Evolutionary conservation across 1,140 invertebrate genomes (phyloP), one percentile per base, ranked within the genome.

Genomic region (Delia radicum): DNA sequence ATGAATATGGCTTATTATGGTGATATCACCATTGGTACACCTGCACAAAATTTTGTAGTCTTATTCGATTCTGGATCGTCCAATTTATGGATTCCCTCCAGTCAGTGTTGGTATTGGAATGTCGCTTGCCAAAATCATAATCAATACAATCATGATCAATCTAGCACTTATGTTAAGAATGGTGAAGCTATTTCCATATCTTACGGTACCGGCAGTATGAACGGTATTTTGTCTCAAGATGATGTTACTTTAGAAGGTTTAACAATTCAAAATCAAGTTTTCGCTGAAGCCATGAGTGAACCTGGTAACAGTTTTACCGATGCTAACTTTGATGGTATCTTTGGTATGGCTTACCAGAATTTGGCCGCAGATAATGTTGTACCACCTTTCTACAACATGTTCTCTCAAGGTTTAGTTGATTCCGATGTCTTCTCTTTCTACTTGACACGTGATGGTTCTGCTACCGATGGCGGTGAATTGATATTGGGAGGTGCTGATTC

Each of bases 21-120:
- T 7, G 90, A 89, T 2, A 99, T 99, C 78, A 88, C 88, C 0
- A 96, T 99, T 87, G 98, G 98, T 67, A 94, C 91, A 55, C 98
- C 98, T 15, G 91, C 94, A 18, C 98, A 99, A 88, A 88, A 88
- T 0, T 99, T 99, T 87, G 93, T 91, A 80, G 97, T 99, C 48
- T 92, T 99, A 48, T 99, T 99, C 88, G 98, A 99, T 86, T 98
- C 98, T 8, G 98, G 98, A 61, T 99, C 97, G 4, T 97, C 97
- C 15, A 99, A 99, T 87, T 89, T 99, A 27, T 99, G 98, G 98
- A 92, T 99, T 74, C 98, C 98, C 13, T 98, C 96, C 0, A 96
- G 96, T 86, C 92, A 95, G 80, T 98, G 97, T 15, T 37, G 82
- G 90, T 88, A 91, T 78, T 92, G 92, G 13, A 97, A 98, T 82